Evolutionary conservation across 2,888 invertebrate species (phyloP), one percentile per base, ranked within the genome.

Genomic region (Agrotis exclamationis): DNA sequence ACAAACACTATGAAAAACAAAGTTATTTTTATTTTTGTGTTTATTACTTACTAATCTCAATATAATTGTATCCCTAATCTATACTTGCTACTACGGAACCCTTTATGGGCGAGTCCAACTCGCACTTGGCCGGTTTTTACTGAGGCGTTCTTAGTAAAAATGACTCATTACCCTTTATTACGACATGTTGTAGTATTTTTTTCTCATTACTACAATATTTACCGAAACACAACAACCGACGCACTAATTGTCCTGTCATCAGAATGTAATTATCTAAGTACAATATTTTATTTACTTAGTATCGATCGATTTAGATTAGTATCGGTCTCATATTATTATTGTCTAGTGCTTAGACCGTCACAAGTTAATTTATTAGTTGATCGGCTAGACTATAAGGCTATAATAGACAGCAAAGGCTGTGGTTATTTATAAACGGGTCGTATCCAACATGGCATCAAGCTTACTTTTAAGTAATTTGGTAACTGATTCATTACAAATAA

Each of bases 181-280:
- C 9, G 39, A 11, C 39, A 39, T 39, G 39, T 39, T 2, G 5
- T 16, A 16, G 1, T 48, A 28, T 33, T 51, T 70, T 0, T 47
- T 51, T 58, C 28, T 45, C 28, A 9, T 39, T 54, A 39, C 24
- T 16, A 14, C 33, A 45, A 20, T 60, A 53, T 39, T 57, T 24
- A 70, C 11, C 9, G 20, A 44, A 24, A 63, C 4, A 44, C 4
- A 47, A 53, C 18, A n/a, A 66, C 58, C 18, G 24, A 24, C 24
- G 16, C 13, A 13, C 16, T 75, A 39, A 39, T 39, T 53, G 20
- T 39, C 16, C 22, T 59, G 11, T 59, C 69, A 76, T 76, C 44
- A 74, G 59, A 74, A 76, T 69, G 33, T 45, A 69, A 59, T 73
- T 76, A 74, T 20, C 39, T 47, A 53, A 70, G 74, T 63, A 73